These are phyloP conservation scores for Benitochromis conjunctus DNA, from an alignment of 2,113 vertebrate species.

Conservation along the genomic window DNA sequence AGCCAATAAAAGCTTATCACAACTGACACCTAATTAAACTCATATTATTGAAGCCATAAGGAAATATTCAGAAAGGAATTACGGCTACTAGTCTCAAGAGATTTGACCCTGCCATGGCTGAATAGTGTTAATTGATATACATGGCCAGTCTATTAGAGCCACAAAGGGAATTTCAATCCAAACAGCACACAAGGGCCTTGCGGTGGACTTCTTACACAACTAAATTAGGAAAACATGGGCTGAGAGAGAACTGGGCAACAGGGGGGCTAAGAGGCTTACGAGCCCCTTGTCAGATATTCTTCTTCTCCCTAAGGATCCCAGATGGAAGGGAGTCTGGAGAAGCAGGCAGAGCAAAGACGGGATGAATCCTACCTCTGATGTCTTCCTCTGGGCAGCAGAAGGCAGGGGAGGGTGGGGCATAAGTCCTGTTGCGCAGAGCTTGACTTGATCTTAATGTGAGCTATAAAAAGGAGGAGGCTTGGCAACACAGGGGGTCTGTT, in stretches of 20 bases:
- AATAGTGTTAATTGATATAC: constrained; percentile 93
- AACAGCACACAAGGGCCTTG: constrained; percentile 87
- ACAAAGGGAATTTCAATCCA: constrained; percentile 91
- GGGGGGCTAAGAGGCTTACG: constrained; percentile 98
- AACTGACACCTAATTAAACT: constrained; percentile 10
- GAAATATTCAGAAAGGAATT: constrained; percentile 53
- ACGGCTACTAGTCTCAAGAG: constrained; percentile 46
- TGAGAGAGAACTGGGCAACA: constrained; percentile 89
- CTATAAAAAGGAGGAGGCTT: constrained; percentile 55
- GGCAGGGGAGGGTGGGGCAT: constrained; percentile 85
- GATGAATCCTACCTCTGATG: constrained; percentile 87
- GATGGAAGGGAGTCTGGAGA: constrained; percentile 90
- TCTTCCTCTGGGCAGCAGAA: constrained; percentile 92
- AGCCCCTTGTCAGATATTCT: constrained; percentile 93
- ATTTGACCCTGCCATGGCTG: constrained; percentile 76
- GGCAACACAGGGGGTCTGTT: constrained; percentile 45
- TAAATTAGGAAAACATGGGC: constrained; percentile 98
- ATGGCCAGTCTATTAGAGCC: constrained; percentile 92
- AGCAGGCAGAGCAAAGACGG: constrained; percentile 79
- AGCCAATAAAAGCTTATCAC: background rate
- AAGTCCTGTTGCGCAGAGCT: constrained; percentile 77
- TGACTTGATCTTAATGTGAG: constrained; percentile 85
- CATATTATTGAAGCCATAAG: constrained; percentile 34
- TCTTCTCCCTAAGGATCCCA: constrained; percentile 92
- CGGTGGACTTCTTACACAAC: constrained; percentile 89